phyloP scores from a whole-genome alignment of 2,888 invertebrate genomes.

The Oxycera nigricornis region DNA sequence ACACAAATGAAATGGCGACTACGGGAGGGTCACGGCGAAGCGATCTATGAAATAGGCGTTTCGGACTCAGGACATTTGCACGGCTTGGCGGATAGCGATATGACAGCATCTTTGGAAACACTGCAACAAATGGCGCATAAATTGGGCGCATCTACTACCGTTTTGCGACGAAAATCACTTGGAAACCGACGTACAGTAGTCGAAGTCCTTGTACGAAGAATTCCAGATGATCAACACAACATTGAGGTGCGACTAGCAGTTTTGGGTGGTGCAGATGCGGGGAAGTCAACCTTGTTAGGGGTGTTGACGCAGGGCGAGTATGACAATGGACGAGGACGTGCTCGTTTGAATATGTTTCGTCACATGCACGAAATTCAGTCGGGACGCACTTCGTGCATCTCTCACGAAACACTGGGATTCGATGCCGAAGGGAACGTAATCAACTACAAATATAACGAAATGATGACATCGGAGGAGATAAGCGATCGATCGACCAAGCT shows the following conservation, averaged over 20 bases:
- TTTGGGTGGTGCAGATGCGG: slow-evolving; percentile 93
- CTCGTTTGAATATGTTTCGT: slow-evolving; percentile 92
- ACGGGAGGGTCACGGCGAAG: slow-evolving; percentile 94
- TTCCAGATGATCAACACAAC: slow-evolving; percentile 85
- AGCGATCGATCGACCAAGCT: slow-evolving; percentile 91
- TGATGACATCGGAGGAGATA: slow-evolving; percentile 92
- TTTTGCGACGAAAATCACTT: slow-evolving; percentile 72
- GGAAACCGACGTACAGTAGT: slow-evolving; percentile 71
- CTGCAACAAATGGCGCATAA: slow-evolving; percentile 87
- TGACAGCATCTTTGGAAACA: slow-evolving; percentile 86
- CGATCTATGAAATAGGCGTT: slow-evolving; percentile 97
- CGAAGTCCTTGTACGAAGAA: slow-evolving; percentile 89
- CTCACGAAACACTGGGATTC: slow-evolving; percentile 96
- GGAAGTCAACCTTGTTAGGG: slow-evolving; percentile 96
- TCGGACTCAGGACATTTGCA: slow-evolving; percentile 87
- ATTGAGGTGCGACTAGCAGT: slow-evolving; percentile 92
- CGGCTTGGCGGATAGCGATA: slow-evolving; percentile 82
- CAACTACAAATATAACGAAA: slow-evolving; percentile 86
- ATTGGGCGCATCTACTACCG: slow-evolving; percentile 81
- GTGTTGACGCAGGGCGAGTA: slow-evolving; percentile 95
- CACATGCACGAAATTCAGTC: slow-evolving; percentile 94
- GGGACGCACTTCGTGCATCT: slow-evolving; percentile 93
- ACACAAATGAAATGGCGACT: slow-evolving; percentile 99
- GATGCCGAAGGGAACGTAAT: slow-evolving; percentile 85
- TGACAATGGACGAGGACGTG: slow-evolving; percentile 94